Evolutionary conservation across 2,113 vertebrate genomes (phyloP).

Genomic region (Sinocyclocheilus anophthalmus): DNA sequence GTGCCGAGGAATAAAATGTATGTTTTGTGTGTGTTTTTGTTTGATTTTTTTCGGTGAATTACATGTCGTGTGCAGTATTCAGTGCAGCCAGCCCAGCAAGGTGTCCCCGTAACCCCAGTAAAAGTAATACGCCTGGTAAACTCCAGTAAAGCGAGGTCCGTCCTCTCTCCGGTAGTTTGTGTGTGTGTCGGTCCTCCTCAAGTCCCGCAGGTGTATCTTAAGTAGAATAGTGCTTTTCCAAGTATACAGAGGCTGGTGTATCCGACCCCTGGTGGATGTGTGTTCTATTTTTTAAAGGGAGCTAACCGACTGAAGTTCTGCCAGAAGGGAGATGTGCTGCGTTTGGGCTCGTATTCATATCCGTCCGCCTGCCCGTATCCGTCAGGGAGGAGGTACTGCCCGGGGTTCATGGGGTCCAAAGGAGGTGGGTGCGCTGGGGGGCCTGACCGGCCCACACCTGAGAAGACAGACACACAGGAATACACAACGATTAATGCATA

Average conservation of each 20-base stretch:
- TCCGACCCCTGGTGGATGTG: background rate
- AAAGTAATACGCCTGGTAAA: slow-evolving; percentile 16
- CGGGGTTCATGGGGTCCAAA: slow-evolving; percentile 93
- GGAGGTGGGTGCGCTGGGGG: slow-evolving; percentile 98
- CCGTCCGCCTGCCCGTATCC: slow-evolving; percentile 93
- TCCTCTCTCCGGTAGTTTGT: slow-evolving; percentile 30
- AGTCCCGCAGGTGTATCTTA: slow-evolving; percentile 32
- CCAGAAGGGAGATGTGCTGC: slow-evolving; percentile 99
- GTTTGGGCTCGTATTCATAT: slow-evolving; percentile 98
- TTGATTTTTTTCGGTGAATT: slow-evolving; percentile 9
- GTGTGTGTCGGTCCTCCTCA: slow-evolving; percentile 39
- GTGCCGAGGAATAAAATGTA: slow-evolving; percentile 32
- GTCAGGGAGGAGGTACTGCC: slow-evolving; percentile 95
- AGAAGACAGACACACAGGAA: slow-evolving; percentile 36
- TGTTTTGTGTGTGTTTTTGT: slow-evolving; percentile 26
- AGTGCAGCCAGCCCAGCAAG: slow-evolving; percentile 48
- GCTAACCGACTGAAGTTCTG: slow-evolving; percentile 99
- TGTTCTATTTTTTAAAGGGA: slow-evolving; percentile 97
- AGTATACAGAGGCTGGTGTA: slow-evolving; percentile 17
- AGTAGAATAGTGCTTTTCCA: slow-evolving; percentile 47
- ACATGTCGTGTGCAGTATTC: slow-evolving; percentile 30
- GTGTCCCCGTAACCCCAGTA: slow-evolving; percentile 32
- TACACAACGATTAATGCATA: slow-evolving; percentile 55
- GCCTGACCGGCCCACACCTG: slow-evolving; percentile 95
- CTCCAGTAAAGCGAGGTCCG: slow-evolving; percentile 20